These are phyloP conservation scores for Corella eumyota DNA, from an alignment of 23 tunicate genomes.

Conservation along the genomic window DNA sequence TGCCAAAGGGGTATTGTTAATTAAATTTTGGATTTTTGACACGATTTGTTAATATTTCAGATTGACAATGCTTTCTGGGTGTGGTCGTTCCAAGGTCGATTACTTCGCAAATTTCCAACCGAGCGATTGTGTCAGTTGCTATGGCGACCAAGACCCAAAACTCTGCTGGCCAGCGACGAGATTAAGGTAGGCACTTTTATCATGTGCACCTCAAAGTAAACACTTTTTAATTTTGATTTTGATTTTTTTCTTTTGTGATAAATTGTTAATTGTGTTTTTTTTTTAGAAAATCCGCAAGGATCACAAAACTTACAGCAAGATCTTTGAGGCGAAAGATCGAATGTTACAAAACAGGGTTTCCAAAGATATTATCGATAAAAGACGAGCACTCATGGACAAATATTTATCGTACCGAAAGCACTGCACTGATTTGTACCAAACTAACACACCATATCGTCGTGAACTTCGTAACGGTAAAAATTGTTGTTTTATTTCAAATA, in stretches of 20 bases:
- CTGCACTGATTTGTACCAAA: slow-evolving; percentile 38
- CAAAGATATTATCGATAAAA: slow-evolving; percentile 83
- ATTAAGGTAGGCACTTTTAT: slow-evolving; percentile 44
- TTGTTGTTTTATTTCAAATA: too few species aligned
- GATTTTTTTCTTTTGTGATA: too few species aligned
- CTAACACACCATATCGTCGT: slow-evolving; percentile 62
- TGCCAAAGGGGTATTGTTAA: too few species aligned
- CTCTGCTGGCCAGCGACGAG: slow-evolving; percentile 41
- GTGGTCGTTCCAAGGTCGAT: slow-evolving; percentile 99
- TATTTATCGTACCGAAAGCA: slow-evolving; percentile 30
- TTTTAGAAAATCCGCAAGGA: slow-evolving; percentile 67
- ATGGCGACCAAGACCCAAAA: slow-evolving; percentile 91
- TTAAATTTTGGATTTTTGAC: too few species aligned
- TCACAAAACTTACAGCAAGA: slow-evolving; percentile 52
- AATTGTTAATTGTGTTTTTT: too few species aligned
- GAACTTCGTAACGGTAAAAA: slow-evolving; percentile 83
- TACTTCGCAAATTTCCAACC: slow-evolving; percentile 50
- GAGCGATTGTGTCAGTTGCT: slow-evolving; percentile 75
- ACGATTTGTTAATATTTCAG: slow-evolving; percentile 8
- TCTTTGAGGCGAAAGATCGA: slow-evolving; percentile 95
- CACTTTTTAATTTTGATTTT: too few species aligned
- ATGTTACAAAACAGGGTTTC: slow-evolving; percentile 59
- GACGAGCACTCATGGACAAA: slow-evolving; percentile 51
- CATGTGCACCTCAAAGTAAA: too few species aligned
- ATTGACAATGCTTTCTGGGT: slow-evolving; percentile 93